A percentile compares a stretch with the other conserved stretches of the same genome.
Evolutionary conservation across 2,113 vertebrate genomes (phyloP).

Genomic region (Coptodon rendalli): DNA sequence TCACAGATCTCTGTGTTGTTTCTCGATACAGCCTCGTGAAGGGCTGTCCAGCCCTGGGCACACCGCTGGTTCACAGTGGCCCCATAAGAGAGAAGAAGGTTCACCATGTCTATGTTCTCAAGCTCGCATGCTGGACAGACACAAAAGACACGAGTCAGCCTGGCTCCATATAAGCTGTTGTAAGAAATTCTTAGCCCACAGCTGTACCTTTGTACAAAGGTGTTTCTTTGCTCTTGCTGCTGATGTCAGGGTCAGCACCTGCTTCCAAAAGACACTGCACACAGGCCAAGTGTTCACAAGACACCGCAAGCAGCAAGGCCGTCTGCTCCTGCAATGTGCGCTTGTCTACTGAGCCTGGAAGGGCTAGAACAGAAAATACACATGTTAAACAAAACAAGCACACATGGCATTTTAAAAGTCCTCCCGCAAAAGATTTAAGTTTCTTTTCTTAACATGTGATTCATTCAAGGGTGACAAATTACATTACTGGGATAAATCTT

Average conservation of each 20-base stretch:
- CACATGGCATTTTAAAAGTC: neutral
- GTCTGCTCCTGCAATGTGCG: conserved; percentile 93
- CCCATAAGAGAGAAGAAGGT: conserved; percentile 75
- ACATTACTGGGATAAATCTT: neutral
- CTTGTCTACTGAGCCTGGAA: conserved; percentile 83
- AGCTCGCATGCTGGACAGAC: conserved; percentile 80
- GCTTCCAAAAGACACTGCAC: conserved; percentile 79
- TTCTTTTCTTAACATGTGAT: neutral
- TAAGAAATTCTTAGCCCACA: neutral
- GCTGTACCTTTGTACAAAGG: conserved; percentile 88
- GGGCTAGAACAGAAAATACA: conserved; percentile 60
- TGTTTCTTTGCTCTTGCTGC: conserved; percentile 87
- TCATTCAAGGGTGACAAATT: neutral
- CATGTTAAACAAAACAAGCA: neutral
- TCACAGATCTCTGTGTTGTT: conserved; percentile 83
- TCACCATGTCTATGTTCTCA: conserved; percentile 77
- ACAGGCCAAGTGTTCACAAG: conserved; percentile 80
- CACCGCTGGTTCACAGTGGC: conserved; percentile 90
- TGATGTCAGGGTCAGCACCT: conserved; percentile 90
- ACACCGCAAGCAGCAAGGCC: conserved; percentile 82
- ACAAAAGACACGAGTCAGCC: neutral
- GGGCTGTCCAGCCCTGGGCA: conserved; percentile 85
- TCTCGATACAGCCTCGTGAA: conserved; percentile 86
- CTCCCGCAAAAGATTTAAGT: neutral
- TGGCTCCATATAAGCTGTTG: neutral